phyloP scores from a whole-genome alignment of 2,797 vertebrate species.

The Spinus pinus region DNA sequence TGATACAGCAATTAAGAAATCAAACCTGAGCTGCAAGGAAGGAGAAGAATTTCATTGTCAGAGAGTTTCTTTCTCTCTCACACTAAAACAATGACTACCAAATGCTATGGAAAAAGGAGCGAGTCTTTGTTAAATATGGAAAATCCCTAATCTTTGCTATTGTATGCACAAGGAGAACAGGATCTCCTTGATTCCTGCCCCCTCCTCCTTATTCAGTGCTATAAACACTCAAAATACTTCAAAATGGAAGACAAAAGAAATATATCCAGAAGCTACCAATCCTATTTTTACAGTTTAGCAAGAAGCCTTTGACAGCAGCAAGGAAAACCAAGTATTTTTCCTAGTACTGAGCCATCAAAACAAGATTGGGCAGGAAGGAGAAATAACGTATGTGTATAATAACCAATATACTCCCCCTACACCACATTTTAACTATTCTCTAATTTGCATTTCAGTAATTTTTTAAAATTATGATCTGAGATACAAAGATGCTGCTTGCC shows the following conservation, averaged over 20 bases:
- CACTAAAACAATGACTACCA: not conserved
- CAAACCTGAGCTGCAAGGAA: slow-evolving; percentile 27
- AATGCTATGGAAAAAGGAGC: not conserved
- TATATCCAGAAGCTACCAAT: not conserved
- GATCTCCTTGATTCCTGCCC: not conserved
- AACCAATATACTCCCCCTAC: not conserved
- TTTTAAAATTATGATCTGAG: not conserved
- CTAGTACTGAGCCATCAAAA: not conserved
- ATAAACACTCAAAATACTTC: not conserved
- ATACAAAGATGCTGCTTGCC: not conserved
- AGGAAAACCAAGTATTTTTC: not conserved
- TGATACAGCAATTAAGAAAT: not conserved
- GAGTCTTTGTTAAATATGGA: not conserved
- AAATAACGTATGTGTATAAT: not conserved
- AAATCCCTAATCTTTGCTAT: not conserved
- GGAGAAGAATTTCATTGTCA: not conserved
- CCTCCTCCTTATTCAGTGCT: not conserved
- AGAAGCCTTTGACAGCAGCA: not conserved
- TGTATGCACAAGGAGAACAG: not conserved
- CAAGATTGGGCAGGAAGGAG: not conserved
- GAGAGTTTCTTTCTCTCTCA: not conserved
- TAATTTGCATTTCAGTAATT: not conserved
- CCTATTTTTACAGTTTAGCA: not conserved
- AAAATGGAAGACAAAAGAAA: not conserved
- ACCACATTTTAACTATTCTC: not conserved